Conservation (phyloP, 1,140 invertebrate genomes). For the Scaptomyza montana region DNA sequence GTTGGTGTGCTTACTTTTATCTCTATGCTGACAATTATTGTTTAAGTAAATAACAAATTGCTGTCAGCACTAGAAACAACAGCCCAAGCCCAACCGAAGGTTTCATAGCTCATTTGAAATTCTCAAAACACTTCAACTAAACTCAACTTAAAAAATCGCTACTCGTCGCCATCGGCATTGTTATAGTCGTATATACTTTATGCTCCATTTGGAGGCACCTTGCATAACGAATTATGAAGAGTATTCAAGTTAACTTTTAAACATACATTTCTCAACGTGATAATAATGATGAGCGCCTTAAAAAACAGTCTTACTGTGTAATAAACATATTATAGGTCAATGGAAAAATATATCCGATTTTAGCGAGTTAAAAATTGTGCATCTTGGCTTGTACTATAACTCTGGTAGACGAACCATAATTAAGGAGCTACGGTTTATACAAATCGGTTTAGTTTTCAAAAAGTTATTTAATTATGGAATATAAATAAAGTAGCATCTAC, state of each 20-base stretch:
- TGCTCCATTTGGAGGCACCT: slow-evolving; percentile 51
- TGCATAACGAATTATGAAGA: slow-evolving; percentile 35
- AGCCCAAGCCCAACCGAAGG: slow-evolving; percentile 51
- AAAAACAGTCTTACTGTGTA: background rate
- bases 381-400: background rate
- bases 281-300: background rate
- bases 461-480: no score
- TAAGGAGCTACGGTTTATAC: no score
- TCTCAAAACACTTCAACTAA: slow-evolving; percentile 48
- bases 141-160: slow-evolving; percentile 9
- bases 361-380: no score
- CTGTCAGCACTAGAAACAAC: slow-evolving; percentile 64
- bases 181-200: slow-evolving; percentile 27
- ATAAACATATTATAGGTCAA: background rate
- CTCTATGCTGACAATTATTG: slow-evolving; percentile 65
- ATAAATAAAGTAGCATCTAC: background rate
- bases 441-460: no score
- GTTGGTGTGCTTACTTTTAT: slow-evolving; percentile 24
- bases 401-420: background rate
- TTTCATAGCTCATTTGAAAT: slow-evolving; percentile 65
- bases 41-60: slow-evolving; percentile 48
- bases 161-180: slow-evolving; percentile 19
- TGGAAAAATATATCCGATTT: background rate
- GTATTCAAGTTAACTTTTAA: slow-evolving; percentile 1
- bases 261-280: background rate